Evolutionary conservation across 2,113 vertebrate genomes (phyloP).

Genomic region (Pseudopodoces humilis): DNA sequence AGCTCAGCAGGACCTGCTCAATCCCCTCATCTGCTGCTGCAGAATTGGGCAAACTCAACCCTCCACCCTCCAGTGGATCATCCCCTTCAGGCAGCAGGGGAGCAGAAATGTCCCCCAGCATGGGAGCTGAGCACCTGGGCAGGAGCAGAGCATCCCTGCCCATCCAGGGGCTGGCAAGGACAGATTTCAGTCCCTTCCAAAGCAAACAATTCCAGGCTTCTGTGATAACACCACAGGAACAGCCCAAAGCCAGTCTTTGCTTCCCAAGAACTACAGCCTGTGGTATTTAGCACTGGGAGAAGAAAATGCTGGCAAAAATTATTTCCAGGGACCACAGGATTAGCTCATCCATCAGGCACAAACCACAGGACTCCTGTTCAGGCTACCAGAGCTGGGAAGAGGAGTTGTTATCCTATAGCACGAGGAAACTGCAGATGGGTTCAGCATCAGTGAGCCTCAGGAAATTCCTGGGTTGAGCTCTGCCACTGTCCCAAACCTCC

Average conservation of each 20-base stretch:
- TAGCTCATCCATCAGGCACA: neutral
- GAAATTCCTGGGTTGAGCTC: neutral
- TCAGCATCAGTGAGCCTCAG: neutral
- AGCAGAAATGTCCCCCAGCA: neutral
- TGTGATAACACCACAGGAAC: neutral
- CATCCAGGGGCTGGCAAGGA: neutral
- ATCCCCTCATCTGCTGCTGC: neutral
- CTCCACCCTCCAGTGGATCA: too few relatives aligned
- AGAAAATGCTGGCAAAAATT: neutral
- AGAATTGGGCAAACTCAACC: neutral
- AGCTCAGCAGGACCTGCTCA: neutral
- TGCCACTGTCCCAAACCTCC: neutral
- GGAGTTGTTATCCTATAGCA: neutral
- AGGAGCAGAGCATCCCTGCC: neutral
- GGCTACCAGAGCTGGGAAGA: neutral
- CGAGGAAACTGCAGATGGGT: neutral
- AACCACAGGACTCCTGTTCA: neutral
- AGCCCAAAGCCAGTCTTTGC: neutral
- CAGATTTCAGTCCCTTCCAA: neutral
- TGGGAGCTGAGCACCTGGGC: neutral
- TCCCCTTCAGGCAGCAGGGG: too few relatives aligned
- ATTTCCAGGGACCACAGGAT: conserved; percentile 21
- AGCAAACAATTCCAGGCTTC: neutral
- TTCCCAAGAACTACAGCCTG: neutral
- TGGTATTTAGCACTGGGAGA: neutral